Percentiles rank a stretch among this genome's conserved stretches.
Evolutionary conservation across 1,140 invertebrate genomes (phyloP).

Genomic region (Heliconius congener): DNA sequence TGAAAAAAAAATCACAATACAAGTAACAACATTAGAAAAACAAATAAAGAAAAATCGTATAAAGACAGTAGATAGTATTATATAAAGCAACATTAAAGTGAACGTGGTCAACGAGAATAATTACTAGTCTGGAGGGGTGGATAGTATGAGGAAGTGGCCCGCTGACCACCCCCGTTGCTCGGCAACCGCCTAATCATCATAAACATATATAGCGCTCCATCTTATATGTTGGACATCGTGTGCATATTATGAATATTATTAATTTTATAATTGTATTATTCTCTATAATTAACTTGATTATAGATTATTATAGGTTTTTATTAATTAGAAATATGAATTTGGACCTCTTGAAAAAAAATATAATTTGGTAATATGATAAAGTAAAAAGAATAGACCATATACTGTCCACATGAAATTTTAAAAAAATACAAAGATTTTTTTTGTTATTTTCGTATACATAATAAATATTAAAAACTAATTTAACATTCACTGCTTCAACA

Average conservation of each 20-base stretch:
- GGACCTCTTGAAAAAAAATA: too few species aligned
- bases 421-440: too few species aligned
- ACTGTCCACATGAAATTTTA: too few species aligned
- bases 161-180: conserved; percentile 77
- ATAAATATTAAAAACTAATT: conserved; percentile 14
- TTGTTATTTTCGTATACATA: background rate
- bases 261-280: too few species aligned
- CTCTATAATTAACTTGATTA: too few species aligned
- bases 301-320: too few species aligned
- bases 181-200: conserved; percentile 80
- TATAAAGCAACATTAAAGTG: conserved; percentile 58
- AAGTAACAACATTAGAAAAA: background rate
- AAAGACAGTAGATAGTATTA: conserved; percentile 1
- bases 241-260: background rate
- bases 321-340: too few species aligned
- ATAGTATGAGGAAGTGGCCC: conserved; percentile 69
- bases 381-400: too few species aligned
- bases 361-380: too few species aligned
- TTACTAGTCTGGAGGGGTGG: conserved; percentile 59
- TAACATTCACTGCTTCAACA: conserved; percentile 16
- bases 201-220: conserved; percentile 80
- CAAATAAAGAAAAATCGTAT: conserved; percentile 17
- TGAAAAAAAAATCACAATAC: background rate
- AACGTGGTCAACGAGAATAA: conserved; percentile 62
- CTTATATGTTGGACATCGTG: conserved; percentile 52